Percentiles rank a stretch among this genome's conserved stretches.
Evolutionary conservation across 2,797 vertebrate genomes (phyloP).

Genomic region (Amblyraja radiata): DNA sequence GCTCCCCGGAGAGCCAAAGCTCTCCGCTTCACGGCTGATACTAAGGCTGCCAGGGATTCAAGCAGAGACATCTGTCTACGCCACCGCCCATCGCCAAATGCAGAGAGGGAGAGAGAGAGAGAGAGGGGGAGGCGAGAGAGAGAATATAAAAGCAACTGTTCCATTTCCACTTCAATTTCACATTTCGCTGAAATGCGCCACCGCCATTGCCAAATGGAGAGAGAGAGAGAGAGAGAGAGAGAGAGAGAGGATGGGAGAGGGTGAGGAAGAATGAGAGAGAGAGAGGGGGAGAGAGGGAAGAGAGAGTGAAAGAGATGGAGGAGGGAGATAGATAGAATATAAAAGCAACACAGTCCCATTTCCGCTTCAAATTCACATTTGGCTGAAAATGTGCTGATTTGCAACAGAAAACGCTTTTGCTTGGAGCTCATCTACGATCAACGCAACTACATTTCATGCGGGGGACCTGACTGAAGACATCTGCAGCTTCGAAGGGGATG

Average conservation of each 20-base stretch:
- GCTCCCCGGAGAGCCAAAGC: background rate
- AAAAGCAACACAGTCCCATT: background rate
- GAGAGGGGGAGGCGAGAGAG: too few species aligned
- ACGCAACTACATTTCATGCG: background rate
- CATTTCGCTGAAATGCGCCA: too few species aligned
- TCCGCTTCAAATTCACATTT: background rate
- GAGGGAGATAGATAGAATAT: background rate
- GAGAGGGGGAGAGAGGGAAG: too few species aligned
- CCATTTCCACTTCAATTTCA: too few species aligned
- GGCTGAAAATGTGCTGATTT: background rate
- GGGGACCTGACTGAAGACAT: background rate
- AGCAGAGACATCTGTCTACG: background rate
- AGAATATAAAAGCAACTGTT: too few species aligned
- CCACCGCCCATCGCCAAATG: background rate
- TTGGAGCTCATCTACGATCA: background rate
- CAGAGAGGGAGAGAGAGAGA: too few species aligned
- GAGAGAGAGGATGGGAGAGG: too few species aligned
- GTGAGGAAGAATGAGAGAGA: too few species aligned
- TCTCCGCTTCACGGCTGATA: background rate
- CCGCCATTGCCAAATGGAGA: too few species aligned
- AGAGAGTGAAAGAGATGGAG: background rate
- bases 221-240: too few species aligned
- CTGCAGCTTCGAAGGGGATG: background rate
- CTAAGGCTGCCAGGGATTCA: background rate
- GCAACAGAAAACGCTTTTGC: background rate